These are phyloP conservation scores for Tupaia tana DNA, from an alignment of 2,113 vertebrate genomes.

Conservation along the genomic window DNA sequence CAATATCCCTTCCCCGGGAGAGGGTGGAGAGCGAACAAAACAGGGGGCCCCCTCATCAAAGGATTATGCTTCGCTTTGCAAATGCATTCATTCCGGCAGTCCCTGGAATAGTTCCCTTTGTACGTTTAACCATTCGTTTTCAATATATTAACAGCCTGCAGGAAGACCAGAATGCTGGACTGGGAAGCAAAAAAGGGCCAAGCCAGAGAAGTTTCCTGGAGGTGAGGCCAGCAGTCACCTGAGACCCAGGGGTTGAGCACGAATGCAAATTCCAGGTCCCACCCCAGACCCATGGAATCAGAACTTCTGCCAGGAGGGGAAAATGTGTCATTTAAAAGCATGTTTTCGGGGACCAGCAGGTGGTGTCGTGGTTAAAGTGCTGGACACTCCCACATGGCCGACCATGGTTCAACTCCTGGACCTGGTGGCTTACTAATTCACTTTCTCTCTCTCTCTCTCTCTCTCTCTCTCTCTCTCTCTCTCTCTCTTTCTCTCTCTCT, in stretches of 20 bases:
- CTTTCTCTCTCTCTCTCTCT: too few relatives aligned
- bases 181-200: neutral
- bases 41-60: constrained; percentile 48
- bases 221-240: neutral
- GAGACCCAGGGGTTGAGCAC: neutral
- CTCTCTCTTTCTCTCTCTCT: too few relatives aligned
- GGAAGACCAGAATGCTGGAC: neutral
- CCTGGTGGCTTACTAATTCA: too few relatives aligned
- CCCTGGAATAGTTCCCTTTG: constrained; percentile 37
- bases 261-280: neutral
- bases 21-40: neutral
- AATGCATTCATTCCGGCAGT: constrained; percentile 28
- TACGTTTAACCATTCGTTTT: neutral
- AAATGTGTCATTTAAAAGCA: neutral
- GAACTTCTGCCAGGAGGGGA: neutral
- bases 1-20: constrained; percentile 16
- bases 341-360: too few relatives aligned
- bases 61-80: constrained; percentile 54
- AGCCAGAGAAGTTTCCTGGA: neutral
- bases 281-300: neutral
- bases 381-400: too few relatives aligned
- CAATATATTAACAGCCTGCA: neutral
- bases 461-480: too few relatives aligned
- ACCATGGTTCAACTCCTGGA: too few relatives aligned
- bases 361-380: too few relatives aligned